phyloP scores from a whole-genome alignment of 2,888 invertebrate genomes.

The Tenodera sinensis region DNA sequence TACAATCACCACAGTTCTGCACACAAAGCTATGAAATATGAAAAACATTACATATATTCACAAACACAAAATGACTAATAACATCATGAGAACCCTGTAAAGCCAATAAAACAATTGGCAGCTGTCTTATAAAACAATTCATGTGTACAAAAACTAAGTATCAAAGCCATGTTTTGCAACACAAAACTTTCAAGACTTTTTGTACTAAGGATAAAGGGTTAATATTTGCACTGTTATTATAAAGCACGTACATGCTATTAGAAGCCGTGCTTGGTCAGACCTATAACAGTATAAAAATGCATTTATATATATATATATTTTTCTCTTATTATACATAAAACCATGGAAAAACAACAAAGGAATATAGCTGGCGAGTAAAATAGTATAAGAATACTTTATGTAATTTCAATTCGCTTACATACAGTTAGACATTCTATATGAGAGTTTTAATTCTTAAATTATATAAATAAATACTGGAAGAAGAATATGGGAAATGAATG shows the following conservation, averaged over 20 bases:
- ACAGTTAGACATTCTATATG: background rate
- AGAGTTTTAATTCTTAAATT: background rate
- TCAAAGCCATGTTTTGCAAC: background rate
- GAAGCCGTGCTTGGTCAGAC: background rate
- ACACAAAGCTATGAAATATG: background rate
- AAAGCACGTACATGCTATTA: background rate
- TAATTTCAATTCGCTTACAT: background rate
- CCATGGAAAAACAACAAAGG: background rate
- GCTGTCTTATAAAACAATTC: background rate
- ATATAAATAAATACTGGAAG: background rate
- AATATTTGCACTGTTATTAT: background rate
- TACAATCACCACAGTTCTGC: background rate
- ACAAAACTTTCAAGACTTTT: background rate
- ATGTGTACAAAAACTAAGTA: background rate
- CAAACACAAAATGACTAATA: background rate
- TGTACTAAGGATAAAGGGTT: background rate
- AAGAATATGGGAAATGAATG: background rate
- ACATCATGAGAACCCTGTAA: background rate
- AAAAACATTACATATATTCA: background rate
- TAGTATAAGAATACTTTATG: background rate
- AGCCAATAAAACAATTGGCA: background rate
- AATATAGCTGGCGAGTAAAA: background rate
- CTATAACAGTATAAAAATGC: background rate
- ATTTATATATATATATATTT: background rate
- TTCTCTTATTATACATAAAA: background rate